Percentiles rank a stretch among this genome's conserved stretches.
phyloP scores from a whole-genome alignment of 2,888 invertebrate genomes.

The Cerastoderma edule region DNA sequence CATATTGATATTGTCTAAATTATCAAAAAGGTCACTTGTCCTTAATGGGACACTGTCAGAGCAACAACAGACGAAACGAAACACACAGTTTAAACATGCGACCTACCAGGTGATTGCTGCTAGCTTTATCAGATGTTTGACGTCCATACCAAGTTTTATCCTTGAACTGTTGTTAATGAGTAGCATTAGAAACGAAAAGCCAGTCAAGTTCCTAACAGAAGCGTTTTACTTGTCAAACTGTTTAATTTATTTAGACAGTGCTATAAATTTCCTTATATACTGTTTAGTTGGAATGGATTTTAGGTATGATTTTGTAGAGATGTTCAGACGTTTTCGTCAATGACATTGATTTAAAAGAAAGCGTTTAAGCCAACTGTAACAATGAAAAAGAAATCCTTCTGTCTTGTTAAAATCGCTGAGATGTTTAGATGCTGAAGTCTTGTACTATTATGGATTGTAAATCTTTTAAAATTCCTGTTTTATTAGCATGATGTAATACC shows the following conservation, averaged over 20 bases:
- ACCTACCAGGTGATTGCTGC: slow-evolving; percentile 9
- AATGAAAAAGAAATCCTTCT: too few relatives aligned
- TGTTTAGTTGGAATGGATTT: slow-evolving; percentile 8
- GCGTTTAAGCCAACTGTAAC: too few relatives aligned
- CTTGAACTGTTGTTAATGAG: not conserved
- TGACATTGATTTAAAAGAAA: not conserved
- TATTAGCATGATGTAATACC: too few relatives aligned
- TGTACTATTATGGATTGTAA: too few relatives aligned
- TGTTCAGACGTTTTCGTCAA: not conserved
- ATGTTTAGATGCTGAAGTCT: too few relatives aligned
- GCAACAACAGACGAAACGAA: not conserved
- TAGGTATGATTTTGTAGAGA: slow-evolving; percentile 1
- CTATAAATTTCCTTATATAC: slow-evolving; percentile 1
- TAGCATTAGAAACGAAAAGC: not conserved
- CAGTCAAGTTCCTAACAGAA: not conserved
- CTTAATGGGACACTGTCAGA: not conserved
- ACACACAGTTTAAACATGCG: slow-evolving; percentile 3
- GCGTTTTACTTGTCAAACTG: slow-evolving; percentile 10
- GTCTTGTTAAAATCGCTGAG: too few relatives aligned
- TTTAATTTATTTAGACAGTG: slow-evolving; percentile 11
- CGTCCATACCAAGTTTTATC: not conserved
- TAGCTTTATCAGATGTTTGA: slow-evolving; percentile 2
- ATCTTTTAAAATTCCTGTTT: too few relatives aligned
- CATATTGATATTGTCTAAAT: slow-evolving; percentile 1
- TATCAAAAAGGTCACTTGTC: not conserved